Base-by-base conservation (phyloP, 2,888 invertebrate genomes). In the Lasioglossum marginatum region DNA sequence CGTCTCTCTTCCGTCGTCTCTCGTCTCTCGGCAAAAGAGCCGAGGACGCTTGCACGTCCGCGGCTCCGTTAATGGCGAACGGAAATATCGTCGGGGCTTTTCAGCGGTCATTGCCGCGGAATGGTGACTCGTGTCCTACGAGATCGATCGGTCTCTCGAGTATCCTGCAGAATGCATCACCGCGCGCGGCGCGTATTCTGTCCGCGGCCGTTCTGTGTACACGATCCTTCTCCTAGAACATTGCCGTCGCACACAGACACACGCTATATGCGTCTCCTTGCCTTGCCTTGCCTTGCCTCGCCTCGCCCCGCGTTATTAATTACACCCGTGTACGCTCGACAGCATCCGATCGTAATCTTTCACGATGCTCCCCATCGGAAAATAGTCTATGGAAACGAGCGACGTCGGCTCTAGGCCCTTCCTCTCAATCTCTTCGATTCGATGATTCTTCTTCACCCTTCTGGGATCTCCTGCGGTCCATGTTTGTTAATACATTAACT, bases 131-230 rank as follows among this genome's bases (percentile, higher is more conserved):
- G 83, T 88, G 83, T 86, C 85, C 88, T 76, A 76, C 86, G 73
- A 86, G 83, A 90, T 90, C 90, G 90, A 90, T 90, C 90, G 90
- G 52, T 71, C 85, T 79, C 79, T 79, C 75, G 87, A 88, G 86
- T 82, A 86, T 90, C 87, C 86, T 85, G 80, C 81, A 83, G 90
- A 83, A 90, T 86, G 87, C 87, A 86, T 89, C 87, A 88, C 82
- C 16, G 31, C 80, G 80, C 23, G 66, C 66, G 10, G 19, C 83
- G 86, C 81, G 85, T 89, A 88, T 86, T 79, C 84, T 72, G 71
- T 57, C 82, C 37, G 75, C 68, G 60, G 31, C 83, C 75, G 37
- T 66, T n/a, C 23, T 68, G 79, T 79, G 23, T 68, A 70, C 79
- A 31, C 68, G 77, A 75, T 81, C 79, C 77, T 77, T 77, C 79